Percentiles rank a stretch among this genome's conserved stretches.
phyloP scores from a whole-genome alignment of 2,888 invertebrate genomes.

The Aphrophora alni region DNA sequence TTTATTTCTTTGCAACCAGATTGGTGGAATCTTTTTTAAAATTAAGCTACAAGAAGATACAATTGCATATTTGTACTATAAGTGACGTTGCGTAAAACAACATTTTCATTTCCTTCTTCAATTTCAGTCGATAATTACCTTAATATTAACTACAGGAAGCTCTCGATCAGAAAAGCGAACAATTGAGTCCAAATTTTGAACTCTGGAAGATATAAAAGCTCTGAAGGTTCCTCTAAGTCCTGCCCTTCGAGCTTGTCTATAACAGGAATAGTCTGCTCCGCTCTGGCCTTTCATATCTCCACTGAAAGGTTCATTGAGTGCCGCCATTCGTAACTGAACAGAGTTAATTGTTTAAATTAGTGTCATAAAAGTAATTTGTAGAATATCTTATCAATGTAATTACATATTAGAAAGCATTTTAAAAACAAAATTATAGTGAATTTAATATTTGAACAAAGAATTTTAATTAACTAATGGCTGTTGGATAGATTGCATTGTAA shows the following conservation, averaged over 20 bases:
- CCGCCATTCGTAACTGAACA: constrained; percentile 85
- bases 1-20: too few relatives aligned
- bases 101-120: too few relatives aligned
- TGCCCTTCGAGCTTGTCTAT: constrained; percentile 86
- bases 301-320: constrained; percentile 87
- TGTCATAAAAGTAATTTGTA: too few relatives aligned
- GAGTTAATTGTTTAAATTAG: not conserved
- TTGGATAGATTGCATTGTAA: too few relatives aligned
- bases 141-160: constrained; percentile 86
- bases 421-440: not conserved
- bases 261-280: constrained; percentile 94
- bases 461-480: too few relatives aligned
- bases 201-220: constrained; percentile 88
- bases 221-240: constrained; percentile 90
- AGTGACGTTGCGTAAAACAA: too few relatives aligned
- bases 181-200: constrained; percentile 92
- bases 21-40: too few relatives aligned
- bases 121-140: too few relatives aligned
- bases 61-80: too few relatives aligned
- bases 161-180: constrained; percentile 88
- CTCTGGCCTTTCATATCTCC: constrained; percentile 93
- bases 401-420: not conserved
- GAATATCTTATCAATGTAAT: not conserved
- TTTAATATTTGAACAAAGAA: too few relatives aligned
- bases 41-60: too few relatives aligned